A percentile compares a stretch with the other conserved stretches of the same genome.
These are phyloP conservation scores for Chiloscyllium plagiosum DNA, from an alignment of 2,113 vertebrate genomes.

Conservation along the genomic window DNA sequence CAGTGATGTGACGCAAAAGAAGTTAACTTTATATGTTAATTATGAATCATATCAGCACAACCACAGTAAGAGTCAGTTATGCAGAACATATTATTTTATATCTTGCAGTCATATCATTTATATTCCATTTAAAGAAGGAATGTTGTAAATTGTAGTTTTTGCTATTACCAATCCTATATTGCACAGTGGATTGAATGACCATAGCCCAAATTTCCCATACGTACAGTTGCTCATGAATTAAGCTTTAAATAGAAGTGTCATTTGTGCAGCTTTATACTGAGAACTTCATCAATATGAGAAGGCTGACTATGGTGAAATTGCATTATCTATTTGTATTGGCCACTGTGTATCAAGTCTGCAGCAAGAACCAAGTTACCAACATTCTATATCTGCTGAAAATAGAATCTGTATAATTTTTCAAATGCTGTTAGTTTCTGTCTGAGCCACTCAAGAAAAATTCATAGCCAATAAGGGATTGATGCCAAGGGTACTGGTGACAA, in stretches of 20 bases:
- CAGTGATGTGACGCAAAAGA: neutral
- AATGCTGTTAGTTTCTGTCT: neutral
- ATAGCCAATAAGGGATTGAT: neutral
- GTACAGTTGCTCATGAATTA: neutral
- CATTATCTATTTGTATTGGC: neutral
- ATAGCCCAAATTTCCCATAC: neutral
- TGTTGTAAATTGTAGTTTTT: neutral
- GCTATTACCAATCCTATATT: neutral
- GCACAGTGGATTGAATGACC: neutral
- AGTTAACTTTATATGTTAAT: neutral
- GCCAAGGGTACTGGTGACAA: neutral
- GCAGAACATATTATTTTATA: neutral
- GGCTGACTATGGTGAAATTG: neutral
- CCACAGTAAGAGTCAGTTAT: conserved; percentile 11
- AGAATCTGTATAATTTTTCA: neutral
- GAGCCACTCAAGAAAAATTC: neutral
- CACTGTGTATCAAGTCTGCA: too few relatives aligned
- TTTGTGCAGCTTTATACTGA: neutral
- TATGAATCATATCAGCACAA: neutral
- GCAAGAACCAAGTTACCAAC: neutral
- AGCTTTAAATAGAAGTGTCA: neutral
- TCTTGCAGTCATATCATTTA: neutral
- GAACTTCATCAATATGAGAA: neutral
- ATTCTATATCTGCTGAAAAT: neutral
- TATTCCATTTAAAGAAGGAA: conserved; percentile 6